Base-by-base conservation (phyloP, 1,140 invertebrate species). In the Neodiprion lecontei region DNA sequence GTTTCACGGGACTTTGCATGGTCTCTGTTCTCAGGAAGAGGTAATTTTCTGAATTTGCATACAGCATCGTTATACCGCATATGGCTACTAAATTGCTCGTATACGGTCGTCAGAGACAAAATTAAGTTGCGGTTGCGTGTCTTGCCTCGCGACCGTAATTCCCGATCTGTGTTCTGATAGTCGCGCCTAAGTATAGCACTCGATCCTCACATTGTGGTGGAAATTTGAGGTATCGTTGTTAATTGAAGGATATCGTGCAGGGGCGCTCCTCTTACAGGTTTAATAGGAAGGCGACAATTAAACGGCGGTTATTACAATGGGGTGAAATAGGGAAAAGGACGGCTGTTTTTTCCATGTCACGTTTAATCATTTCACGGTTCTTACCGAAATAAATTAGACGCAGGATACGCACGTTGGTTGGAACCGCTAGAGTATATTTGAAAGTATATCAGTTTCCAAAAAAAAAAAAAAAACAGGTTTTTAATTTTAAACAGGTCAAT, bases 61-160 rank as follows among this genome's bases (percentile, higher is more conserved):
- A 61, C 53, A 40, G 28, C 28, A 40, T 40, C 53, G 53, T 61
- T 17, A 61, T 61, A 61, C 53, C 4, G 53, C 53, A 61, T 17
- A 61, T 61, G 53, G 53, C 53, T 12, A 61, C 53, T 61, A 61
- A 61, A 61, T 14, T 14, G 53, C 53, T 61, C 53, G 53, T 61
- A 61, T 61, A 61, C 53, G 53, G 53, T 61, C 53, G 11, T 61
- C n/a, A 12, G 11, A 14, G 53, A 61, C 53, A 61, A 61, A 61
- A 61, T 61, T 61, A 61, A 61, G 53, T 61, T 61, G 53, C 53
- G 53, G 53, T 61, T 61, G 53, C 53, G 53, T 61, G 53, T 61
- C n/a, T 14, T 9, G 53, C 53, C 53, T 61, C n/a, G 53, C 53
- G n/a, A 5, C 53, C 8, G 11, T 61, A 61, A 61, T 61, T 61